Conservation (phyloP, 2,888 invertebrate genomes). For the Neria commutata region DNA sequence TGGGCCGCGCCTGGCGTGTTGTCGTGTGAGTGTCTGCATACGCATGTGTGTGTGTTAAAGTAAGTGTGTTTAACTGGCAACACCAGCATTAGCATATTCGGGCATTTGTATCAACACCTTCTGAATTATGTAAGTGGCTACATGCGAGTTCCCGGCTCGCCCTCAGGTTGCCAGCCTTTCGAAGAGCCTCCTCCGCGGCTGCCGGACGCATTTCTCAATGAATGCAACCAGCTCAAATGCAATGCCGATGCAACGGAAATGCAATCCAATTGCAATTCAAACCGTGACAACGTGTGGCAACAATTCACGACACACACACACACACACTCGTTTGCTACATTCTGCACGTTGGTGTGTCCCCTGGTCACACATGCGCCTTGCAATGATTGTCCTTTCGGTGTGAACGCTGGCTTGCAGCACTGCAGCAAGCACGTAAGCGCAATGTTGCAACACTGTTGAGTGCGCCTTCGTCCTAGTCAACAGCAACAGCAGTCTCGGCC, state of each 20-base stretch:
- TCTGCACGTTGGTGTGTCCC: too few species aligned
- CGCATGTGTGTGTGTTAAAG: constrained; percentile 21
- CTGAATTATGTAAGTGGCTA: constrained; percentile 48
- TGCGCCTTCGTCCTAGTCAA: too few species aligned
- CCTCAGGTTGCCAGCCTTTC: too few species aligned
- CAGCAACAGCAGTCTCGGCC: neutral
- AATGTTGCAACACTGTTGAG: neutral
- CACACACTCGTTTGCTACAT: neutral
- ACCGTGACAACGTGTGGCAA: neutral
- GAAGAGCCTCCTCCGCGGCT: too few species aligned
- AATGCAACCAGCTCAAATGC: too few species aligned
- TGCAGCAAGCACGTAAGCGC: neutral
- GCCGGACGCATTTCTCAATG: too few species aligned
- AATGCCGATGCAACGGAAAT: too few species aligned
- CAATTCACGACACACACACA: neutral
- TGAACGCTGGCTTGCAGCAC: neutral
- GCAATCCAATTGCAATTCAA: too few species aligned
- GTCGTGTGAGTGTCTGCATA: constrained; percentile 29
- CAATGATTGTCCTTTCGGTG: too few species aligned
- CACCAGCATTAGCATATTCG: constrained; percentile 54
- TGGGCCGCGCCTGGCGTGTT: constrained; percentile 1
- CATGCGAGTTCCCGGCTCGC: too few species aligned
- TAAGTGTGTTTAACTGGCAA: constrained; percentile 27
- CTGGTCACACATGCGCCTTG: too few species aligned
- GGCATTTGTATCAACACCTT: constrained; percentile 56